A percentile compares a stretch with the other conserved stretches of the same genome.
These are phyloP conservation scores for Mesoclemmys tuberculata DNA, from an alignment of 2,113 vertebrate species.

Conservation along the genomic window DNA sequence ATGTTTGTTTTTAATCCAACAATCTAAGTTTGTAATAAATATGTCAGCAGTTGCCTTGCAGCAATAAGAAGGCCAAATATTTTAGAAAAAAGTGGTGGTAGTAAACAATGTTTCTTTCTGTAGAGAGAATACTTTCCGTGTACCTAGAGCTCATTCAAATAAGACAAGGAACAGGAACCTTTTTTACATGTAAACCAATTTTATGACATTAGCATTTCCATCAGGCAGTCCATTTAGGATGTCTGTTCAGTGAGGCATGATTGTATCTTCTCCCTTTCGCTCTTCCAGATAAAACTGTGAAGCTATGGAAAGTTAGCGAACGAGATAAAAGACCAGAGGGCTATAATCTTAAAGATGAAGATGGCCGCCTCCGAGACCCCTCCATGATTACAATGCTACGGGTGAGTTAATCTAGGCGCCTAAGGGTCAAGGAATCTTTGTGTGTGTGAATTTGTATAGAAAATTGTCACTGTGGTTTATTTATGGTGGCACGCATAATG, in stretches of 20 bases:
- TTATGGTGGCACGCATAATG: rapidly evolving
- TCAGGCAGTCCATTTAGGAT: rapidly evolving
- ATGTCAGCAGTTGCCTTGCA: rapidly evolving
- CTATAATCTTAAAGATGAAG: slow-evolving; percentile 98
- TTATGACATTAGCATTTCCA: rapidly evolving
- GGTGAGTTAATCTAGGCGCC: slow-evolving; percentile 77
- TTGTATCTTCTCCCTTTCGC: background rate
- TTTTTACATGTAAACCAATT: rapidly evolving
- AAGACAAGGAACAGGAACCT: rapidly evolving
- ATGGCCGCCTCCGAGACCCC: slow-evolving; percentile 94
- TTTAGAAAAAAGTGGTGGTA: background rate
- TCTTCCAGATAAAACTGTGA: slow-evolving; percentile 94
- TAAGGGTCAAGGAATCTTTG: rapidly evolving
- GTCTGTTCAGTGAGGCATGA: rapidly evolving
- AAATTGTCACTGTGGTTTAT: rapidly evolving
- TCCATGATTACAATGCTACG: slow-evolving; percentile 94
- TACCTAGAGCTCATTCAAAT: background rate
- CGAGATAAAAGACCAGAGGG: slow-evolving; percentile 96
- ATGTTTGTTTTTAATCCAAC: background rate
- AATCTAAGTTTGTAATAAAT: background rate
- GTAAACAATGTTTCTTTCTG: background rate
- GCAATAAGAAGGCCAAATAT: background rate
- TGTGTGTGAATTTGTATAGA: rapidly evolving
- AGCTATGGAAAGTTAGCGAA: slow-evolving; percentile 99
- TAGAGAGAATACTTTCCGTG: background rate